Conservation (phyloP, 2,797 vertebrate genomes). For the Poecilia wingei region DNA sequence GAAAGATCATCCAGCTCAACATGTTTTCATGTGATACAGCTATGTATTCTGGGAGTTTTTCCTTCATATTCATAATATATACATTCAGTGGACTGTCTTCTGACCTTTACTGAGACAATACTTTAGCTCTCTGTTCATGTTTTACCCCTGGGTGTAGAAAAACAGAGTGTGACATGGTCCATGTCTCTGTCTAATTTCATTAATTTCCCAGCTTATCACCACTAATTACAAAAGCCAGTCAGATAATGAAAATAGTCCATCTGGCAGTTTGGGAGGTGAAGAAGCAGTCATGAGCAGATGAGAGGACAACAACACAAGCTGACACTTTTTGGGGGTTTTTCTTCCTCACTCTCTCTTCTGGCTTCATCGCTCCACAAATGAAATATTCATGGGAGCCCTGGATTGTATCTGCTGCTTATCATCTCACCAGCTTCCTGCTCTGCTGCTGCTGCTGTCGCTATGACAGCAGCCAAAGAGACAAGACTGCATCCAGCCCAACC, state of each 20-base stretch:
- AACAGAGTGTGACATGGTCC: neutral
- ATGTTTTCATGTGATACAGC: neutral
- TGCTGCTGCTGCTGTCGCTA: conserved; percentile 1
- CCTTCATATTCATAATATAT: neutral
- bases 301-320: conserved; percentile 22
- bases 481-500: conserved; percentile 1
- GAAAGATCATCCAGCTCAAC: neutral
- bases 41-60: neutral
- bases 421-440: conserved; percentile 29
- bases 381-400: conserved; percentile 68
- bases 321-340: neutral
- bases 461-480: conserved; percentile 11
- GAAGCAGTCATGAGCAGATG: conserved; percentile 4
- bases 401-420: conserved; percentile 60
- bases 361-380: conserved; percentile 50
- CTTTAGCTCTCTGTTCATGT: neutral
- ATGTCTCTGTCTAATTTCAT: conserved; percentile 19
- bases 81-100: neutral
- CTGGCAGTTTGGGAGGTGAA: conserved; percentile 15
- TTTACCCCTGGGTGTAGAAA: neutral
- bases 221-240: conserved; percentile 54
- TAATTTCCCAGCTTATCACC: conserved; percentile 27
- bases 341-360: conserved; percentile 23
- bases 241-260: conserved; percentile 49
- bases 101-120: neutral